Base-by-base conservation (phyloP, 2,797 vertebrate genomes). In the Betta splendens region DNA sequence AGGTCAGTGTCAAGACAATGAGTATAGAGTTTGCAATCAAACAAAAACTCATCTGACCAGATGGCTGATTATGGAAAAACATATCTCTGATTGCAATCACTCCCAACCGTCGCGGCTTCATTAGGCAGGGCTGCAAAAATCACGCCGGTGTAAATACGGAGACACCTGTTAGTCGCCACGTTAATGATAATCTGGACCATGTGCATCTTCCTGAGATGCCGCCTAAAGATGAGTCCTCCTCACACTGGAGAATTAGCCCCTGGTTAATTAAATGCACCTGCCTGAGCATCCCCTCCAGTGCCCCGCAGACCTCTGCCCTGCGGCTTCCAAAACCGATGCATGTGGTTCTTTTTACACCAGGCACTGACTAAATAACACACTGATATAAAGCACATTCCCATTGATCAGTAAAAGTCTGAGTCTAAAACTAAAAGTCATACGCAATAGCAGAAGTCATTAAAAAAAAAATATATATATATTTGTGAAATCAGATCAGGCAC, bases 51-150 rank as follows among this genome's bases (percentile, higher is more conserved):
- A 58, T 79, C 64, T 80, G 77, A 87, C 82, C 87, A 91, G 85
- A 87, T 89, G 88, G 72, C 76, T 85, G 83, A 87, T 89, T 88
- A 16, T 16, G 15, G 7, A 71, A 65, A 64, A 64, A 15, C 50
- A 54, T 69, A 71, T 85, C 65, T 85, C 58, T 91, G 85, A 92
- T 92, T 90, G 87, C 85, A 89, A 88, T 91, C 86, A 89, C 77
- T 73, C 60, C 66, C 68, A 69, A 44, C 51, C 22, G 64, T 77
- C 50, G 57, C 72, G 46, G 84, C 65, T 72, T 90, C 85, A 89
- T 91, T 89, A 87, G 69, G 42, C 66, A 69, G 68, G 54, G 58
- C 59, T 35, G 56, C 28, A 52, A n/a, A 85, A 89, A 85, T 83
- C 50, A 45, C 65, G 39, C 62, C 4, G 60, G 52, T 26, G 51